Evolutionary conservation across 2,797 vertebrate genomes (phyloP).

Genomic region (Diplodus sargus): DNA sequence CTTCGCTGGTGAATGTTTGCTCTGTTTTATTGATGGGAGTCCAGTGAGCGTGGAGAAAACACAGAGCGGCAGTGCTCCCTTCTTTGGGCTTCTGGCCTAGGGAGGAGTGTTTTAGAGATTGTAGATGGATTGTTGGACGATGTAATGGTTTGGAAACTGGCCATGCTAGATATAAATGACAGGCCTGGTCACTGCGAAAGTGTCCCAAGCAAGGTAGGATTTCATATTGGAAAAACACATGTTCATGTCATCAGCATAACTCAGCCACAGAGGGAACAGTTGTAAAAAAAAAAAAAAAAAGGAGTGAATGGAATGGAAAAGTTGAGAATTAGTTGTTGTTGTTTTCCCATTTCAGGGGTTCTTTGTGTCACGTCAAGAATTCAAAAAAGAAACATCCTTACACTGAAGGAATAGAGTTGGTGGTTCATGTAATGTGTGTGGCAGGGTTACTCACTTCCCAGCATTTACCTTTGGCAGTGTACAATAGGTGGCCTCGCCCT

Average conservation of each 20-base stretch:
- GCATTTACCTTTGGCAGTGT: not conserved
- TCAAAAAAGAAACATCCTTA: not conserved
- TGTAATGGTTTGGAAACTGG: not conserved
- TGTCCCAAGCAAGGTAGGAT: not conserved
- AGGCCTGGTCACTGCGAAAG: constrained; percentile 6
- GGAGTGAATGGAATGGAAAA: too few relatives aligned
- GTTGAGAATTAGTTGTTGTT: not conserved
- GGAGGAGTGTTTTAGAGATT: not conserved
- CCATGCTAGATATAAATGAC: constrained; percentile 5
- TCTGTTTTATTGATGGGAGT: not conserved
- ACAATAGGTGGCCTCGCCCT: constrained; percentile 12
- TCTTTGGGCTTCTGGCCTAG: constrained; percentile 15
- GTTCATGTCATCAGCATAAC: not conserved
- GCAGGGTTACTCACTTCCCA: constrained; percentile 7
- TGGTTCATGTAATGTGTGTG: not conserved
- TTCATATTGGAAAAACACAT: not conserved
- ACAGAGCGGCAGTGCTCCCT: not conserved
- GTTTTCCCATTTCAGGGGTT: not conserved
- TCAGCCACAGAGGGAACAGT: not conserved
- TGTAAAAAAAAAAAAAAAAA: not conserved
- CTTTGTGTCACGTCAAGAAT: not conserved
- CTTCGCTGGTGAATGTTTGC: not conserved
- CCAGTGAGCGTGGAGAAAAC: not conserved
- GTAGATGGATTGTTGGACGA: not conserved
- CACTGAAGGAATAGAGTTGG: too few relatives aligned